These are phyloP conservation scores for Tenthredo livida DNA, from an alignment of 2,888 invertebrate species.

Conservation along the genomic window DNA sequence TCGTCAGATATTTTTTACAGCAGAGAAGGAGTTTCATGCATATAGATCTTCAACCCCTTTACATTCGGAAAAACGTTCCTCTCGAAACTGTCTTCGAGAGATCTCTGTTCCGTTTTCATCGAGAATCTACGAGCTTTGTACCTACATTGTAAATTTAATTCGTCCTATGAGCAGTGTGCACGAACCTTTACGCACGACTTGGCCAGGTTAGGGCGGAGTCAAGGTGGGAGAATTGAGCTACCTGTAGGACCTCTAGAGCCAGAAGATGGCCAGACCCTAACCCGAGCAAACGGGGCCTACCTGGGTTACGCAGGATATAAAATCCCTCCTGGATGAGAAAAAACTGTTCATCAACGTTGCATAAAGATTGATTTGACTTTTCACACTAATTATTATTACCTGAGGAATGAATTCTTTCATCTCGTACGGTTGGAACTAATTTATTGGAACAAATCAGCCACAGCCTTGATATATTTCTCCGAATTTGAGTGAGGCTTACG, in stretches of 20 bases:
- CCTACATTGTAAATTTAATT: not conserved
- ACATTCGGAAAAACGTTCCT: not conserved
- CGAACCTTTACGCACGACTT: slow-evolving; percentile 43
- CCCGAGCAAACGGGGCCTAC: slow-evolving; percentile 35
- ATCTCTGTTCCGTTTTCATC: not conserved
- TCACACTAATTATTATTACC: not conserved
- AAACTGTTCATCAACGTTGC: not conserved
- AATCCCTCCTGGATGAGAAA: not conserved
- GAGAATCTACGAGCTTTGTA: not conserved
- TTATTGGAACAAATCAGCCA: not conserved
- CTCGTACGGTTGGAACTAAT: not conserved
- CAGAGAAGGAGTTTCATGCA: not conserved
- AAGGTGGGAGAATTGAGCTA: slow-evolving; percentile 34
- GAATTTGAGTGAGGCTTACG: not conserved
- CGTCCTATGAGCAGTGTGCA: not conserved
- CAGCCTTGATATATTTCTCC: not conserved
- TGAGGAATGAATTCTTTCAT: not conserved
- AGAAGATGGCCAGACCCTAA: not conserved
- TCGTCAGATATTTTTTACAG: not conserved
- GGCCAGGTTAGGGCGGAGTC: slow-evolving; percentile 38
- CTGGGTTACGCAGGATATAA: slow-evolving; percentile 35
- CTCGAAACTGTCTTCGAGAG: not conserved
- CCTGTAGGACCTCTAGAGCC: slow-evolving; percentile 32
- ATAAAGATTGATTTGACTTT: not conserved
- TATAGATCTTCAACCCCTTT: not conserved